Conservation (phyloP, 2,888 invertebrate genomes). For the Cylindroiulus punctatus region DNA sequence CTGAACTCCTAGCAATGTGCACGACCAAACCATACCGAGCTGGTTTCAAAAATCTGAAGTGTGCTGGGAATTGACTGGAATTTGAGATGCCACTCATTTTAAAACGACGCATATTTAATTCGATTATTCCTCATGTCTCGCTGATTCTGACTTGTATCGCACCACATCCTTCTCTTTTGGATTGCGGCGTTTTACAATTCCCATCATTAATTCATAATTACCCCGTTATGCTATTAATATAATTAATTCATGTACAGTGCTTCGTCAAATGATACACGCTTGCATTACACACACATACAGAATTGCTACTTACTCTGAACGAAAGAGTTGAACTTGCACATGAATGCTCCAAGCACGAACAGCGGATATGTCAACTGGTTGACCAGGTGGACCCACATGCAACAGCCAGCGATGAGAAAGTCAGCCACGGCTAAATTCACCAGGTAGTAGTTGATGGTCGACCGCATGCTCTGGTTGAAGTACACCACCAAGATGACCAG, state of each 20-base stretch:
- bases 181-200: too few species aligned
- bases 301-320: slow-evolving; percentile 62
- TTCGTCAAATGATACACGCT: too few species aligned
- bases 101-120: too few species aligned
- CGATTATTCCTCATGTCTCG: too few species aligned
- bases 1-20: too few species aligned
- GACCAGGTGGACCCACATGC: slow-evolving; percentile 63
- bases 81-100: too few species aligned
- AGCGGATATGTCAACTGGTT: slow-evolving; percentile 61
- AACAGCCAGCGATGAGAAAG: slow-evolving; percentile 62
- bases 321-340: slow-evolving; percentile 63
- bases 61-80: too few species aligned
- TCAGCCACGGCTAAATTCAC: slow-evolving; percentile 64
- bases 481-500: slow-evolving; percentile 60
- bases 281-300: not conserved
- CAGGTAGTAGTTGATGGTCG: slow-evolving; percentile 63
- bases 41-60: too few species aligned
- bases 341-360: slow-evolving; percentile 62
- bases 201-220: not conserved
- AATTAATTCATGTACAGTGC: not conserved
- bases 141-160: too few species aligned
- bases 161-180: too few species aligned
- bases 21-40: too few species aligned
- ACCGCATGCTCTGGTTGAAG: slow-evolving; percentile 62
- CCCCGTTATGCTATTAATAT: not conserved